Conservation (phyloP, 2,797 vertebrate species). For the Eutrigla gurnardus region DNA sequence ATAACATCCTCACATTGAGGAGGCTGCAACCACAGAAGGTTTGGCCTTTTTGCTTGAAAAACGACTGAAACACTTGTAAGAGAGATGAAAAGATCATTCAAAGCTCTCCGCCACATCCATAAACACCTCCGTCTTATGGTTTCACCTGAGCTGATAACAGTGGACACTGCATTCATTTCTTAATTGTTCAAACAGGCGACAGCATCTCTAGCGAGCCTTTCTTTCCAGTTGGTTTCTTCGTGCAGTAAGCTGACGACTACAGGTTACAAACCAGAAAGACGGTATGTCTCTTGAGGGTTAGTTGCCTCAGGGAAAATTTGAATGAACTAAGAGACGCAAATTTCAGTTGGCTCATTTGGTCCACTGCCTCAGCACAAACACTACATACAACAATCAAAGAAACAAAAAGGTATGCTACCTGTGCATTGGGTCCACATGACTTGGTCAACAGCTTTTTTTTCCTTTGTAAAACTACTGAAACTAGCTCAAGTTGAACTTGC, state of each 20-base stretch:
- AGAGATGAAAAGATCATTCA: background rate
- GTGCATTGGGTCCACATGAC: constrained; percentile 21
- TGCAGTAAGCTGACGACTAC: constrained; percentile 13
- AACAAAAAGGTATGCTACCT: background rate
- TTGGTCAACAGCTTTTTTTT: constrained; percentile 27
- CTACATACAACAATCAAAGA: constrained; percentile 22
- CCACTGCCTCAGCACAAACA: constrained; percentile 12
- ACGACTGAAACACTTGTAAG: background rate
- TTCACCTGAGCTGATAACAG: background rate
- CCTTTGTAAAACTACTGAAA: constrained; percentile 41
- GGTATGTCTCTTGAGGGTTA: background rate
- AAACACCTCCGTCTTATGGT: constrained; percentile 12
- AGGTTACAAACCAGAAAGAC: constrained; percentile 24
- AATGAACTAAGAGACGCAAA: constrained; percentile 26
- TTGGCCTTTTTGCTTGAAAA: background rate
- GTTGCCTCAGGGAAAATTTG: constrained; percentile 22
- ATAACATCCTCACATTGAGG: background rate
- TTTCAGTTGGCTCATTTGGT: constrained; percentile 27
- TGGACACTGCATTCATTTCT: constrained; percentile 33
- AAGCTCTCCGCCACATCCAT: background rate
- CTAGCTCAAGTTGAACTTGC: constrained; percentile 59
- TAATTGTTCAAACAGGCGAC: constrained; percentile 42
- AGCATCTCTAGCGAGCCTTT: too few relatives aligned
- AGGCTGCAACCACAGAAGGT: background rate
- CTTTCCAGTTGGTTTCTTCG: constrained; percentile 13